Evolutionary conservation across 1,140 invertebrate species (phyloP), one percentile per base, ranked within the genome.

Genomic region (Colletes latitarsis): DNA sequence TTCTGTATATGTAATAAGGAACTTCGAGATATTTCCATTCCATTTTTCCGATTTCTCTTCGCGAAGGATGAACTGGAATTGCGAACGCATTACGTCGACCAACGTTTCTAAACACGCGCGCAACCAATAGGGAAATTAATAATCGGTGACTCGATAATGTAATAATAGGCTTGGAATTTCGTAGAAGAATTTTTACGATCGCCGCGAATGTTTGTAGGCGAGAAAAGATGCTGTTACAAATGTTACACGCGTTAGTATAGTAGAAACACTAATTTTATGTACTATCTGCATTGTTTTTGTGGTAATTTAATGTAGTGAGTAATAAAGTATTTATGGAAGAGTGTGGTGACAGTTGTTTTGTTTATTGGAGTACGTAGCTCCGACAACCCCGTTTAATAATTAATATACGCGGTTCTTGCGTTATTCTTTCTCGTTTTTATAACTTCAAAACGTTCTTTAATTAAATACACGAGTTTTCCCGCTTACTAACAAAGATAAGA

Each of bases 321-420:
- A 77, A 77, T 77, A 77, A 77, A 77, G 15, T 15, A 49, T 39
- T 76, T 68, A n/a, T 69, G n/a, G n/a, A 67, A 67, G 4, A 66
- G 41, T 63, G 1, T 8, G 15, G 15, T 6, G 39, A 41, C 4
- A 41, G 39, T 46, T 46, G 39, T n/a, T 46, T n/a, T 19, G 8
- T 14, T 62, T 15, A 62, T 6, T n/a, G n/a, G 5, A 19, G 17
- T 19, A 57, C 17, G 53, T 30, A 30, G 30, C 30, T 30, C 30
- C 30, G 30, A 30, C 14, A 12, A 53, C 10, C 6, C 43, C 43
- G 0, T 46, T 46, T 46, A 46, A 0, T 46, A 46, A 30, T 30
- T 30, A 30, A 30, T 30, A 30, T 30, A 2, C 30, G 30, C 2
- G 30, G 2, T 30, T 30, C 30, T 30, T 30, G 30, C 30, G 30